Evolutionary conservation across 2,888 invertebrate species (phyloP), one percentile per base, ranked within the genome.

Genomic region (Arge pagana): DNA sequence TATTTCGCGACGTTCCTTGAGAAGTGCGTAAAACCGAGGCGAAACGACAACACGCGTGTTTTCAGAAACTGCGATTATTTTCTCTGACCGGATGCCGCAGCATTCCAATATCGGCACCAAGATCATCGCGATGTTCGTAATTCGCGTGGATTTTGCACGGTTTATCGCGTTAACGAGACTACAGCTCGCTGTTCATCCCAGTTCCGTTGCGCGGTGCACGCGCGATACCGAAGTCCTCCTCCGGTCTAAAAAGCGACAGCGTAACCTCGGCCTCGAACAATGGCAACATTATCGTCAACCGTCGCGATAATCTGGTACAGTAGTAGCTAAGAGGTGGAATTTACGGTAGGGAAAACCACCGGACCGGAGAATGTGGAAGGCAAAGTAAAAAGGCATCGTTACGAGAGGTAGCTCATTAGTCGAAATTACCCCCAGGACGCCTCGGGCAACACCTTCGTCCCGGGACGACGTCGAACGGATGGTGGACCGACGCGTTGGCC

Each of bases 361-460:
- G 15, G 45, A 16, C 33, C 33, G 21, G 13, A 45, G 19, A 31
- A 23, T 33, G 33, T 45, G 24, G 33, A 35, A 33, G 57, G 54
- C 55, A 48, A 52, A 60, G 55, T 60, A 69, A 68, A 69, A 67
- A 68, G 63, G 63, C 65, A 65, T 70, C 71, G 70, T 72, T 72
- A 72, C 65, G 59, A 61, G 67, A 64, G 66, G 45, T 21, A 45
- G 65, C 71, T 71, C 72, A 70, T 72, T 72, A 72, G 70, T 62
- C 64, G 60, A 56, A 71, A 71, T 65, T 67, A 68, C 66, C 63
- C 69, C 65, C 67, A 62, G 65, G 68, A 68, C 67, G 66, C 62
- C 65, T 57, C 63, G 60, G 49, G 64, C 63, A 65, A 67, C 67
- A 63, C 63, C 68, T 62, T 64, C 56, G 56, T 54, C 50, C 45